Evolutionary conservation across 2,888 invertebrate species (phyloP), one percentile per base, ranked within the genome.

Genomic region (Scaptomyza reducta): DNA sequence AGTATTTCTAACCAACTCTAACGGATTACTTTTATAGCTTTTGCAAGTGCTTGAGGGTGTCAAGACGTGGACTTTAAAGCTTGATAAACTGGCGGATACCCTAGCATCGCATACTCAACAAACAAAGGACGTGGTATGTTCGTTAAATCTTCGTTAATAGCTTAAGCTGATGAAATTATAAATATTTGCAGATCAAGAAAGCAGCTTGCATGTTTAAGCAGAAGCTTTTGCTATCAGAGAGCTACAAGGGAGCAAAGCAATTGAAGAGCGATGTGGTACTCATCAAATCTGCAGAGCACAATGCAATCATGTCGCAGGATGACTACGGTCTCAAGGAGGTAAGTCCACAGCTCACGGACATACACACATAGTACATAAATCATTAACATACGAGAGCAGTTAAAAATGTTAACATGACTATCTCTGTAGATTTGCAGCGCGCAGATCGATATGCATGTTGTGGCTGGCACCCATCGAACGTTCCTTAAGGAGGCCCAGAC

Each of bases 201-300:
- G 97, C 98, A 3, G 97, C 96, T 38, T 91, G 93, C 55, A 94
- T 96, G 63, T 97, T 97, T 93, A 97, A 95, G 92, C 94, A 95
- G 86, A 97, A 97, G 92, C 93, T 98, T 73, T 92, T 94, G 54
- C 95, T 95, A 70, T 95, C 94, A 51, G 96, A 96, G 92, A 92
- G 93, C 73, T 99, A 98, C 93, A 94, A 94, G 90, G 96, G 94
- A 58, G 92, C 89, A 38, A 92, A 90, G 63, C 94, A 93, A 91
- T 95, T 95, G 87, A 92, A 91, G 72, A 96, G 96, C 79, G 93
- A 95, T 72, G 94, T 98, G 35, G 94, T 95, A 51, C 94, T 99
- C 67, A 94, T 99, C 88, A 95, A 96, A 90, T 98, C 98, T 62
- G 94, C 95, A 80, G 96, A 97, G 90, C 97, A 96, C 92, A 96